Conservation (phyloP, 2,888 invertebrate genomes). For the Hydropsyche betteni region DNA sequence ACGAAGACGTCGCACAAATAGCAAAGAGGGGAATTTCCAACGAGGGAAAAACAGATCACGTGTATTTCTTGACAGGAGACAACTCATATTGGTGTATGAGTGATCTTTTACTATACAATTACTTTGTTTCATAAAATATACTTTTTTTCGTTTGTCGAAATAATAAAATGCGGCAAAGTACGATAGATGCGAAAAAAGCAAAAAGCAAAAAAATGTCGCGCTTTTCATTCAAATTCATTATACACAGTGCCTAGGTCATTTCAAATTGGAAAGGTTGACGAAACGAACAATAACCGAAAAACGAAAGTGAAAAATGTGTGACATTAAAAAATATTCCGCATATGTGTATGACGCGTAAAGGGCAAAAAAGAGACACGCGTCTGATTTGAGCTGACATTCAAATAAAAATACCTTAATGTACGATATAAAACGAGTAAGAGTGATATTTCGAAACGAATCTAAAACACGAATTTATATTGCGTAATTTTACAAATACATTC, state of each 20-base stretch:
- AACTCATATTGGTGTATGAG: constrained; percentile 4
- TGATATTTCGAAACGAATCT: not conserved
- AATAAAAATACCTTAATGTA: constrained; percentile 8
- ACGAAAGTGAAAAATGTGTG: constrained; percentile 25
- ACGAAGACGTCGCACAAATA: constrained; percentile 2
- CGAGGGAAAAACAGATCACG: constrained; percentile 22
- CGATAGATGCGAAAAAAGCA: not conserved
- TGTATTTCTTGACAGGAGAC: constrained; percentile 6
- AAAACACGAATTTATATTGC: not conserved
- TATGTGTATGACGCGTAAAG: constrained; percentile 10
- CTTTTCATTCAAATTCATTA: constrained; percentile 24
- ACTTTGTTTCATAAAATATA: too few relatives aligned
- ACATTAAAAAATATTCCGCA: constrained; percentile 8
- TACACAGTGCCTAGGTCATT: too few relatives aligned
- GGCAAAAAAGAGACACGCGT: constrained; percentile 4
- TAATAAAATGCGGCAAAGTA: not conserved
- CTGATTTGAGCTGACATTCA: constrained; percentile 7
- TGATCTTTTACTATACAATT: too few relatives aligned
- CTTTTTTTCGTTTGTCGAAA: too few relatives aligned
- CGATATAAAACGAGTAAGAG: not conserved
- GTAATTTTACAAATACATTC: not conserved
- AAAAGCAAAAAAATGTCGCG: not conserved
- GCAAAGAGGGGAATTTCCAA: constrained; percentile 30
- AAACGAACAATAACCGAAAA: constrained; percentile 15
- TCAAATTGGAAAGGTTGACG: constrained; percentile 9